Base-by-base conservation (phyloP, 2,888 invertebrate genomes). In the Isotomurus palustris region DNA sequence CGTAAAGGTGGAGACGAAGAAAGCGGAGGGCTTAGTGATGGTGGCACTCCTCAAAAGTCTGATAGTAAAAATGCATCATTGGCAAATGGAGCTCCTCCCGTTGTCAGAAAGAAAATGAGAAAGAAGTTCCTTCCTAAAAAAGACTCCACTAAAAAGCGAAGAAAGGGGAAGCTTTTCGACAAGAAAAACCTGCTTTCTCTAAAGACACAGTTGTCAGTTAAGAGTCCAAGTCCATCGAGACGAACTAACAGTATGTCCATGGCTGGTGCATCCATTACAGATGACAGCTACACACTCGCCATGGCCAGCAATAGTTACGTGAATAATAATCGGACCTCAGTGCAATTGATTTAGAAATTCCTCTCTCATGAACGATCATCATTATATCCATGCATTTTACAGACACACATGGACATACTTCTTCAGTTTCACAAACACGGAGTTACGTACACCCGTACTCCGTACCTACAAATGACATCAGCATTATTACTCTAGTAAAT, bases 41-140 rank as follows among this genome's bases (percentile, higher is more conserved):
- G 57, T 27, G 43, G 57, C 3, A 53, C 58, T 43, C 49, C 55
- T 41, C 40, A 57, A 44, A 56, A 56, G 44, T 38, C 36, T 36
- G 43, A 48, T 22, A 29, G 36, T 19, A 49, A 44, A n/a, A 22
- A 48, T 17, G 52, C 40, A 3, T 17, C 21, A 36, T 4, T 51
- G 6, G 35, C 22, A 10, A 67, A 66, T 50, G 66, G 66, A 35
- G 56, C 61, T 47, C 67, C 66, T 32, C 66, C 70, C 36, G 66
- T 68, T 21, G 61, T 66, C 4, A 67, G 58, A 44, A 70, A 70
- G 60, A 65, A 62, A 50, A 4, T 68, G 22, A 56, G 68, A 54
- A 70, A 67, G 59, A 70, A 70, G 55, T 70, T 70, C 47, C 66
- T 70, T 35, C 70, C 70, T 14, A 57, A 57, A 47, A 57, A 59